A percentile compares a stretch with the other conserved stretches of the same genome.
Conservation (phyloP, 2,113 vertebrate species). For the Epinephelus lanceolatus region DNA sequence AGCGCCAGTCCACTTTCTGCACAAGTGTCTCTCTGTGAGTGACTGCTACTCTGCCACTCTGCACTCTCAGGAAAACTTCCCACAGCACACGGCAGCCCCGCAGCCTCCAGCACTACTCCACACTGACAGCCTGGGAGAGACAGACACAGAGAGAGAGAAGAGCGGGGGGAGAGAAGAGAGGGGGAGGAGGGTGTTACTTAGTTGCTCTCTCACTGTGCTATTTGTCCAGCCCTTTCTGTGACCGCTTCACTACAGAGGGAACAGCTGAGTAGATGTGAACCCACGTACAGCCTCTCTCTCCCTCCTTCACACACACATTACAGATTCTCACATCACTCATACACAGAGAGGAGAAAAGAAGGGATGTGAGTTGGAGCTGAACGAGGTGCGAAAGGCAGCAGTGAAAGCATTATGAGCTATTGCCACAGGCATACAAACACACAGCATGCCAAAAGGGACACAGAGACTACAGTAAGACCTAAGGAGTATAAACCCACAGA, state of each 20-base stretch:
- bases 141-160: constrained; percentile 68
- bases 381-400: constrained; percentile 57
- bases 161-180: constrained; percentile 41
- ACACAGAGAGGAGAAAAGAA: constrained; percentile 31
- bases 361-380: constrained; percentile 30
- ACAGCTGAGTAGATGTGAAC: constrained; percentile 78
- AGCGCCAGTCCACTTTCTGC: constrained; percentile 29
- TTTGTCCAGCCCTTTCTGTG: constrained; percentile 71
- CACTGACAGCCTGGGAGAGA: constrained; percentile 83
- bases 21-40: constrained; percentile 56
- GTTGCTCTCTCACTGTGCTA: constrained; percentile 71
- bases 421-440: constrained; percentile 82
- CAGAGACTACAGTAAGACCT: constrained; percentile 17
- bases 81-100: constrained; percentile 62
- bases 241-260: constrained; percentile 55
- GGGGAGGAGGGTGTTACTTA: constrained; percentile 77
- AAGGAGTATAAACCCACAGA: constrained; percentile 27
- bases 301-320: constrained; percentile 46
- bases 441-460: constrained; percentile 56
- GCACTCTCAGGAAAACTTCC: constrained; percentile 68
- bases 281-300: constrained; percentile 33
- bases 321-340: constrained; percentile 58
- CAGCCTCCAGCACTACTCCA: constrained; percentile 76
- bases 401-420: constrained; percentile 57
- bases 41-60: constrained; percentile 49